phyloP scores from a whole-genome alignment of 2,888 invertebrate genomes.

The Gisinianus flammeolus region DNA sequence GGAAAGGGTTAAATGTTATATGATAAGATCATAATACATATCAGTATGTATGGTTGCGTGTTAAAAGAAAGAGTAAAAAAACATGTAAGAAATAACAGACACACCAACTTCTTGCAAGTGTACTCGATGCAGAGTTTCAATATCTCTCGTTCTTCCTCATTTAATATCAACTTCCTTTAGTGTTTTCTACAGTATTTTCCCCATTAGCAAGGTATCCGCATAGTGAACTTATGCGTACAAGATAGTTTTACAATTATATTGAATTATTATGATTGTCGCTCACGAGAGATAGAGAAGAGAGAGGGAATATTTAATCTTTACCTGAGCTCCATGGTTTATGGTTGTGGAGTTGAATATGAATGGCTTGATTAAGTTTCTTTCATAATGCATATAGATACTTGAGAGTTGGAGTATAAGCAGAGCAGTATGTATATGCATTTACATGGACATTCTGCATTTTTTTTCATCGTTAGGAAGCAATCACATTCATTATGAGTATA shows the following conservation, averaged over 20 bases:
- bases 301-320: not conserved
- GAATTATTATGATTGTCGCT: constrained; percentile 3
- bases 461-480: too few relatives aligned
- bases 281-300: too few relatives aligned
- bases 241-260: constrained; percentile 1
- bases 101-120: too few relatives aligned
- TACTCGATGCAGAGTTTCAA: too few relatives aligned
- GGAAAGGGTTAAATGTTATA: constrained; percentile 28
- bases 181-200: not conserved
- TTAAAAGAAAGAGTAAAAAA: not conserved
- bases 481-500: not conserved
- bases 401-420: too few relatives aligned
- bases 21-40: not conserved
- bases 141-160: too few relatives aligned
- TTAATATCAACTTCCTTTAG: not conserved
- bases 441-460: too few relatives aligned
- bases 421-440: too few relatives aligned
- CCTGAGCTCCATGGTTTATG: not conserved
- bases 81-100: too few relatives aligned
- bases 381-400: too few relatives aligned
- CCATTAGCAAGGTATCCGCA: not conserved
- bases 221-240: not conserved
- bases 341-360: constrained; percentile 1
- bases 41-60: not conserved
- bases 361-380: constrained; percentile 2